phyloP scores from a whole-genome alignment of 2,888 invertebrate species.

The Ommatoiulus sabulosus region DNA sequence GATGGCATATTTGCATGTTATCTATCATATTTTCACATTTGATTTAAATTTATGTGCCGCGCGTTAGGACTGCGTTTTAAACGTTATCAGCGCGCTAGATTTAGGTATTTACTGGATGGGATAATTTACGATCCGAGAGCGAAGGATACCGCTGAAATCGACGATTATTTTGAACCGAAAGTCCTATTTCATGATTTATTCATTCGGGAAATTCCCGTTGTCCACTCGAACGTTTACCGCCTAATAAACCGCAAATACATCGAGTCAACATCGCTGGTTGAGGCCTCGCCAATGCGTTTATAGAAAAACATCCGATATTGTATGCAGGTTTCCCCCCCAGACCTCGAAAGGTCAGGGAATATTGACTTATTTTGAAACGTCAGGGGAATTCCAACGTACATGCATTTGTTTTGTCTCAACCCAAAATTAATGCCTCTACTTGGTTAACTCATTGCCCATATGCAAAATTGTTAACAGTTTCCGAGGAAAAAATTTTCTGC shows the following conservation, averaged over 20 bases:
- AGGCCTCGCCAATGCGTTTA: background rate
- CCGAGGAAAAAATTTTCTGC: no score
- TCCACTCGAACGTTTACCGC: background rate
- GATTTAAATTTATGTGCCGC: background rate
- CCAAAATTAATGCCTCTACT: no score
- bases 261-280: background rate
- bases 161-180: background rate
- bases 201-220: slow-evolving; percentile 32
- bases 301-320: background rate
- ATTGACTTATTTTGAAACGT: no score
- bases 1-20: slow-evolving; percentile 15
- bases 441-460: no score
- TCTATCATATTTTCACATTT: slow-evolving; percentile 1
- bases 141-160: background rate
- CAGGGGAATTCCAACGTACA: no score
- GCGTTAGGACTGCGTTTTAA: background rate
- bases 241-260: background rate
- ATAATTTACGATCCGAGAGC: background rate
- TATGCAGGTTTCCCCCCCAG: background rate
- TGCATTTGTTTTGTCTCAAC: no score
- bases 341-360: no score
- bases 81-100: background rate
- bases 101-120: background rate
- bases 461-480: no score
- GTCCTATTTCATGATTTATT: slow-evolving; percentile 24